Conservation (phyloP, 2,888 invertebrate genomes). For the Hypercompe scribonia region DNA sequence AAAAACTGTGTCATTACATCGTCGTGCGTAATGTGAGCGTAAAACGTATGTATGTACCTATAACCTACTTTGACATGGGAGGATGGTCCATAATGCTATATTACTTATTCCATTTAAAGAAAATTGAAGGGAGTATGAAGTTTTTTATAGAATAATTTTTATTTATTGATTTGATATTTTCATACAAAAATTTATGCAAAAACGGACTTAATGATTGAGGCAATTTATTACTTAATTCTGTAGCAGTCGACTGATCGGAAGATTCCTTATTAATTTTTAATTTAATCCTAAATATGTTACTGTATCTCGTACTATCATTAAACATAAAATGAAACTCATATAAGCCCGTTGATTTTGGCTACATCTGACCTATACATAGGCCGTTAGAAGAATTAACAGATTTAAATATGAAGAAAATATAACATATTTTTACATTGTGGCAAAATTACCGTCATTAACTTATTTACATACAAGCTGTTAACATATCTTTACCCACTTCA, state of each 20-base stretch:
- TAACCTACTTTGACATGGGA: constrained; percentile 12
- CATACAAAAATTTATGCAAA: background rate
- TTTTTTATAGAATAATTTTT: background rate
- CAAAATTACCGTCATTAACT: background rate
- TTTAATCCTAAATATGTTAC: background rate
- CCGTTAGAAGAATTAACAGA: background rate
- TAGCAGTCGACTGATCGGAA: no score
- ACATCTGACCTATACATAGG: background rate
- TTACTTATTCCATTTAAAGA: constrained; percentile 11
- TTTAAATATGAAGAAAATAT: background rate
- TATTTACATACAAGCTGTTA: constrained; percentile 2
- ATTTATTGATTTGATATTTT: background rate
- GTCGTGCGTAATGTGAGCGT: constrained; percentile 22
- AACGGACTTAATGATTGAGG: background rate
- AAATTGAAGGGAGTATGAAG: constrained; percentile 28
- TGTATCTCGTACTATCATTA: background rate
- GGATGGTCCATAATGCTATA: constrained; percentile 11
- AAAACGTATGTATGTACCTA: constrained; percentile 15
- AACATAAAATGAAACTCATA: background rate
- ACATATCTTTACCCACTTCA: constrained; percentile 5
- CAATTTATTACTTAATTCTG: background rate
- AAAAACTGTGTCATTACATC: constrained; percentile 40
- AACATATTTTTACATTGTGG: background rate
- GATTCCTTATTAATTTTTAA: no score
- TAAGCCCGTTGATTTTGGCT: background rate